These are phyloP conservation scores for Calephelis nemesis DNA, from an alignment of 1,140 invertebrate species.

Conservation along the genomic window DNA sequence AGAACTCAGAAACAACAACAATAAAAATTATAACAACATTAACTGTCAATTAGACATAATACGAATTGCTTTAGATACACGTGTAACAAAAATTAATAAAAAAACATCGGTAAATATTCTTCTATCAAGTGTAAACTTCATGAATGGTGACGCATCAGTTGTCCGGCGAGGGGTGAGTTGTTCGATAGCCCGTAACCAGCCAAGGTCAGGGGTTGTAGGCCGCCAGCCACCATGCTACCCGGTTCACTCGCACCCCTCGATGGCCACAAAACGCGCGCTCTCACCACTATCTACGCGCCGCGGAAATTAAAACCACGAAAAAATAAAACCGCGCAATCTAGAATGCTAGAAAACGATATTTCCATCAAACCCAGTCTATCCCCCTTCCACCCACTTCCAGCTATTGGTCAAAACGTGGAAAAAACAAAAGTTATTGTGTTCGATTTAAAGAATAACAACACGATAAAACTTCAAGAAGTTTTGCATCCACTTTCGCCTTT, in stretches of 20 bases:
- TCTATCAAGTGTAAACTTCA: slow-evolving; percentile 22
- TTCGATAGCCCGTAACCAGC: slow-evolving; percentile 43
- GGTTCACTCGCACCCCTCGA: slow-evolving; percentile 59
- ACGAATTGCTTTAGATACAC: too few species aligned
- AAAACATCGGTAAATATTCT: neutral
- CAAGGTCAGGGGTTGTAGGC: slow-evolving; percentile 59
- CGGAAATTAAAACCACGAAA: slow-evolving; percentile 54
- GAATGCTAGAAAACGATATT: slow-evolving; percentile 68
- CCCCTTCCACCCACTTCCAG: slow-evolving; percentile 71
- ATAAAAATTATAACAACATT: too few species aligned
- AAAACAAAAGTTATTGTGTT: slow-evolving; percentile 68
- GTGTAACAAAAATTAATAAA: too few species aligned
- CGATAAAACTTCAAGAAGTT: slow-evolving; percentile 55
- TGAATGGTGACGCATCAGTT: slow-evolving; percentile 31
- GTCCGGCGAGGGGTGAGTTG: slow-evolving; percentile 40
- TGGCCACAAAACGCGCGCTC: slow-evolving; percentile 63
- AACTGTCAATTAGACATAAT: too few species aligned
- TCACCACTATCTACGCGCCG: slow-evolving; percentile 71
- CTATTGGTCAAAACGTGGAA: slow-evolving; percentile 63
- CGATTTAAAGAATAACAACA: slow-evolving; percentile 50
- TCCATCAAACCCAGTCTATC: slow-evolving; percentile 61
- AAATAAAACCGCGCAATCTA: slow-evolving; percentile 59
- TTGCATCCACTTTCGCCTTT: slow-evolving; percentile 61
- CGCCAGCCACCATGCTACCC: slow-evolving; percentile 62
- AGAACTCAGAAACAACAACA: too few species aligned